A percentile compares a stretch with the other conserved stretches of the same genome.
Evolutionary conservation across 1,140 invertebrate species (phyloP).

Genomic region (Euwallacea similis): DNA sequence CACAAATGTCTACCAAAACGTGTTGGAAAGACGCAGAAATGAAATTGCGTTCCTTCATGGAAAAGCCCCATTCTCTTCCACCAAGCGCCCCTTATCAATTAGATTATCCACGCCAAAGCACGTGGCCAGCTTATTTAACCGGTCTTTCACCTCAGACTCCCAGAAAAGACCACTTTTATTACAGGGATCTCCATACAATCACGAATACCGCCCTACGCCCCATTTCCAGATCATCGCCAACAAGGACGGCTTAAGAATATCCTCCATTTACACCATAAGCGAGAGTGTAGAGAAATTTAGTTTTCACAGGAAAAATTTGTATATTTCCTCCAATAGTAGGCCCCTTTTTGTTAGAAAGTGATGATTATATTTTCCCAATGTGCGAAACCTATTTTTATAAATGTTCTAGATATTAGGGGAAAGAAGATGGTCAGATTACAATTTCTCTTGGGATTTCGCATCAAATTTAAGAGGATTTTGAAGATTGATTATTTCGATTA

Average conservation of each 20-base stretch:
- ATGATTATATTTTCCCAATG: constrained; percentile 34
- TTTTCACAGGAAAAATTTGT: constrained; percentile 51
- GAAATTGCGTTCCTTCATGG: constrained; percentile 54
- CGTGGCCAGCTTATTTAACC: constrained; percentile 47
- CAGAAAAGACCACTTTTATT: constrained; percentile 52
- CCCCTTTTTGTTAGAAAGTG: constrained; percentile 53
- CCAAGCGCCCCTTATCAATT: constrained; percentile 56
- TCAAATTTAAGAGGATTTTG: too few species aligned
- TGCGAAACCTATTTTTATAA: constrained; percentile 50
- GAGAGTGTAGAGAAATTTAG: constrained; percentile 52
- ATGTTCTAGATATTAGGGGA: background rate
- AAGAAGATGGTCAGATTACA: background rate
- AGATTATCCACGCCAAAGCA: constrained; percentile 52
- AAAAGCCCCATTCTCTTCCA: constrained; percentile 58
- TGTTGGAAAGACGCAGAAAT: constrained; percentile 50
- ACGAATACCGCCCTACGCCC: constrained; percentile 44
- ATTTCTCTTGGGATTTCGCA: too few species aligned
- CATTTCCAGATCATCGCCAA: constrained; percentile 59
- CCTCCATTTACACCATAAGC: constrained; percentile 56
- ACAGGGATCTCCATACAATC: constrained; percentile 40
- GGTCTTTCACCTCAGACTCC: constrained; percentile 49
- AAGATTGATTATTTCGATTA: too few species aligned
- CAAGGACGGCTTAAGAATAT: constrained; percentile 57
- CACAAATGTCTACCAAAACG: constrained; percentile 48
- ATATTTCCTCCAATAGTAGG: constrained; percentile 53